Conservation (phyloP, 2,797 vertebrate genomes). For the Sternotherus odoratus region DNA sequence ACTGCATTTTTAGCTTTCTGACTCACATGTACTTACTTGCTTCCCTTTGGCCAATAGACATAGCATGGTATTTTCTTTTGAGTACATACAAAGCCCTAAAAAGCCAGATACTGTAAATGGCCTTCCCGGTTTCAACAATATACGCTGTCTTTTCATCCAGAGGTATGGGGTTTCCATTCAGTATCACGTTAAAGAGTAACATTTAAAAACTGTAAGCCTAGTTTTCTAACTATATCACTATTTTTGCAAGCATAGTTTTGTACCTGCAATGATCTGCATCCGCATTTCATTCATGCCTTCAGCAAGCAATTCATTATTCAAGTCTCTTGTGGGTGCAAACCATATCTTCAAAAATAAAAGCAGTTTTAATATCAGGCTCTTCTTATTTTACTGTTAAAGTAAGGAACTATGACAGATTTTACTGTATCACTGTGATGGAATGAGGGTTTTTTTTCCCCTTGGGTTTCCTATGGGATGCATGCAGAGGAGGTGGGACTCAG, state of each 20-base stretch:
- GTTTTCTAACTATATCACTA: not conserved
- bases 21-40: constrained; percentile 21
- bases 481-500: too few relatives aligned
- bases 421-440: not conserved
- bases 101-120: not conserved
- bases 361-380: not conserved
- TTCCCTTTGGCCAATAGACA: not conserved
- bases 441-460: too few relatives aligned
- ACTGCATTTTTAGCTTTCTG: constrained; percentile 27
- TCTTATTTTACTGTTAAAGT: not conserved
- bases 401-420: not conserved
- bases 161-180: not conserved
- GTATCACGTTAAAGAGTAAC: not conserved
- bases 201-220: not conserved
- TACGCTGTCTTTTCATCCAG: not conserved
- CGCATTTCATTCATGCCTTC: not conserved
- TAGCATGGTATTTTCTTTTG: not conserved
- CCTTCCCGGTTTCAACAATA: not conserved
- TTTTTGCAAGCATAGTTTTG: not conserved
- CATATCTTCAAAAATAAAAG: not conserved
- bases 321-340: not conserved
- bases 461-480: too few relatives aligned
- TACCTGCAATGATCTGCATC: not conserved
- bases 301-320: not conserved
- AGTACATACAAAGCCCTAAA: not conserved